Evolutionary conservation across 2,113 vertebrate genomes (phyloP).

Genomic region (Sialia sialis): DNA sequence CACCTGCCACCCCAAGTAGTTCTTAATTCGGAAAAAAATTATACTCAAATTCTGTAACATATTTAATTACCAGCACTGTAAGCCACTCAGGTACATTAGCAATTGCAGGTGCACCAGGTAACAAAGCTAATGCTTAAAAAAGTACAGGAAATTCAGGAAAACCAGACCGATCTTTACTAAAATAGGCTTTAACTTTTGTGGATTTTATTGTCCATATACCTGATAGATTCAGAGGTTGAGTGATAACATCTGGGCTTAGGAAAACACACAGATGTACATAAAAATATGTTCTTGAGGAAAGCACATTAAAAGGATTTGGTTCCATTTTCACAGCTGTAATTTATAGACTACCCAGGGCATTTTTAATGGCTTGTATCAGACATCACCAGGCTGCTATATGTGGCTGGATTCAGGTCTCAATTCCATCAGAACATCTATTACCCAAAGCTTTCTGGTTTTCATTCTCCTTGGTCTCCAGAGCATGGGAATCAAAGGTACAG

Average conservation of each 20-base stretch:
- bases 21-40: neutral
- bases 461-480: neutral
- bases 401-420: neutral
- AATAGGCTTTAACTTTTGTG: slow-evolving; percentile 41
- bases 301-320: slow-evolving; percentile 29
- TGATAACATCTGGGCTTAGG: slow-evolving; percentile 35
- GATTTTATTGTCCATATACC: slow-evolving; percentile 58
- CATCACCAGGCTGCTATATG: neutral
- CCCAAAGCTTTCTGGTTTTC: neutral
- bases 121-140: neutral
- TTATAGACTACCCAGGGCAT: slow-evolving; percentile 41
- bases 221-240: slow-evolving; percentile 56
- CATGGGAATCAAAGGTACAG: neutral
- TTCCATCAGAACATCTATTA: neutral
- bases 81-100: neutral
- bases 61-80: neutral
- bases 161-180: slow-evolving; percentile 22
- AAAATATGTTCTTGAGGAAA: slow-evolving; percentile 34
- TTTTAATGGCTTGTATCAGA: slow-evolving; percentile 40
- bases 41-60: neutral
- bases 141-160: slow-evolving; percentile 28
- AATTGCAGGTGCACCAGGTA: neutral
- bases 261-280: slow-evolving; percentile 25
- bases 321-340: slow-evolving; percentile 58
- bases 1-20: neutral